A percentile compares a stretch with the other conserved stretches of the same genome.
These are phyloP conservation scores for Chloroclysta siterata DNA, from an alignment of 2,888 invertebrate species.

Conservation along the genomic window DNA sequence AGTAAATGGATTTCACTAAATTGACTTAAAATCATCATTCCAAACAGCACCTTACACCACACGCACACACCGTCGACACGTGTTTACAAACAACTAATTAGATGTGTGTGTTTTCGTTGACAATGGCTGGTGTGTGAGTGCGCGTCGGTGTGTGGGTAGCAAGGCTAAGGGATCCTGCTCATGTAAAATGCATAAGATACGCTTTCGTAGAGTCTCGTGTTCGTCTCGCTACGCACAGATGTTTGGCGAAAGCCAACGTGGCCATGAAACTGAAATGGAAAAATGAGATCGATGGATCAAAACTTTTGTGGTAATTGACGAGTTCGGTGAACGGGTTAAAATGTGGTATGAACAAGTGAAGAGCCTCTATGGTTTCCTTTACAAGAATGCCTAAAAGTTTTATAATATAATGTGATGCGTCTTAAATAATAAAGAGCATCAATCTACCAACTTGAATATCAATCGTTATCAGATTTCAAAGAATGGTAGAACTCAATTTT, in stretches of 20 bases:
- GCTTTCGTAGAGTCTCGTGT: constrained; percentile 70
- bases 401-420: no score
- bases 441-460: no score
- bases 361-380: no score
- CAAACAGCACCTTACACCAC: constrained; percentile 50
- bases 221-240: constrained; percentile 75
- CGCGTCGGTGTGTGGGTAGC: constrained; percentile 50
- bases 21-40: constrained; percentile 29
- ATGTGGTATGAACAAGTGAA: not conserved
- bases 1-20: not conserved
- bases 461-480: no score
- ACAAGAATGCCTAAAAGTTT: no score
- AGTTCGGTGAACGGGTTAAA: not conserved
- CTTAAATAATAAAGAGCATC: no score
- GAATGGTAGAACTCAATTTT: no score
- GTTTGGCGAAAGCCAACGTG: constrained; percentile 71
- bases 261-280: constrained; percentile 61
- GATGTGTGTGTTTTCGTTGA: constrained; percentile 62
- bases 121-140: constrained; percentile 48
- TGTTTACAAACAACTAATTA: constrained; percentile 82
- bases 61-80: constrained; percentile 52
- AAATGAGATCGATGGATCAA: constrained; percentile 37
- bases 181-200: constrained; percentile 88
- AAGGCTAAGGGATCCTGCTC: constrained; percentile 62
- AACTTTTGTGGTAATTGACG: not conserved